These are phyloP conservation scores for Brachyhypopomus gauderio DNA, from an alignment of 2,113 vertebrate species.

Conservation along the genomic window DNA sequence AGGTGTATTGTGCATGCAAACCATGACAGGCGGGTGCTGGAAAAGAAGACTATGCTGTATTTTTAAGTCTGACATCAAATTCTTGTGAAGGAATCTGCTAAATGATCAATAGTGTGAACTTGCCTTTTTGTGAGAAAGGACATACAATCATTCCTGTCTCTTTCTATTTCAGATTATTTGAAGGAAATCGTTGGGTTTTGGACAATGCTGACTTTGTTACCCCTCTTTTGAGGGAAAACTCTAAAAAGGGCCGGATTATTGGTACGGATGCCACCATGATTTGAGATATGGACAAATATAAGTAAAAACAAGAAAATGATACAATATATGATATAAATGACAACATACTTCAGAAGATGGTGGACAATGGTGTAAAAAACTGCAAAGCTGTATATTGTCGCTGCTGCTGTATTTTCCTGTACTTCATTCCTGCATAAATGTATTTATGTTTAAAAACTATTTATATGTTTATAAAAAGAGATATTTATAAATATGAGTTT, in stretches of 20 bases:
- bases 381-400: conserved; percentile 80
- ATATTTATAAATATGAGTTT: conserved; percentile 84
- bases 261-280: conserved; percentile 70
- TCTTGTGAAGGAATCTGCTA: no score
- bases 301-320: conserved; percentile 62
- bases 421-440: conserved; percentile 79
- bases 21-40: background rate
- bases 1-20: background rate
- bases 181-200: conserved; percentile 65
- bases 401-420: conserved; percentile 81
- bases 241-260: conserved; percentile 65
- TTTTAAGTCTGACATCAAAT: no score
- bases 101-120: no score
- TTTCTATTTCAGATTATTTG: conserved; percentile 59
- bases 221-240: conserved; percentile 66
- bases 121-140: no score
- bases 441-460: conserved; percentile 86
- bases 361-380: conserved; percentile 72
- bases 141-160: conserved; percentile 19
- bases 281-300: conserved; percentile 67
- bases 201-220: conserved; percentile 65
- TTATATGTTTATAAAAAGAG: conserved; percentile 88
- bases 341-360: conserved; percentile 60
- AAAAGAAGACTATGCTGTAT: no score
- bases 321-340: conserved; percentile 59